phyloP scores from a whole-genome alignment of 2,797 vertebrate species.

The Atherinosoma microstoma region DNA sequence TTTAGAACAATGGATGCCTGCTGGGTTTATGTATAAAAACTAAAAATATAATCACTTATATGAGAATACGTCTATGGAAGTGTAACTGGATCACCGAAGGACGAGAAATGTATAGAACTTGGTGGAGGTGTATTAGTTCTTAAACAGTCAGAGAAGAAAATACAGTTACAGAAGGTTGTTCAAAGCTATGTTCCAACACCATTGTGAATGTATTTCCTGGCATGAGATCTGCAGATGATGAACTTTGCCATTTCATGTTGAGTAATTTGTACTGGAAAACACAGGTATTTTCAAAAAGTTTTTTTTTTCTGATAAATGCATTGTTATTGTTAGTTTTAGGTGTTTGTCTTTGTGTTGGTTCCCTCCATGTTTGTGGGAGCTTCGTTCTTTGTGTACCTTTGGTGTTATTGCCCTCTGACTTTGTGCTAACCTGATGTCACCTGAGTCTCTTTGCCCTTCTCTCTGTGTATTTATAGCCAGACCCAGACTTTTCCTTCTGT shows the following conservation, averaged over 20 bases:
- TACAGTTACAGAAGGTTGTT: neutral
- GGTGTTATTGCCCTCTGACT: too few species aligned
- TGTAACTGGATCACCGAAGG: neutral
- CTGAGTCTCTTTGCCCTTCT: neutral
- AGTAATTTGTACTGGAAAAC: neutral
- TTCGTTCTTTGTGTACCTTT: neutral
- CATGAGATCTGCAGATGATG: neutral
- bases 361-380: too few species aligned
- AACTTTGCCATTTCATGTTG: neutral
- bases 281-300: too few species aligned
- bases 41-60: neutral
- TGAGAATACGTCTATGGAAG: neutral
- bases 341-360: too few species aligned
- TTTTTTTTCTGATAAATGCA: too few species aligned
- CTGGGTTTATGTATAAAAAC: slow-evolving; percentile 5
- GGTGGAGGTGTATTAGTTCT: neutral
- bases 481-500: too few species aligned
- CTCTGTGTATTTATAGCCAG: neutral
- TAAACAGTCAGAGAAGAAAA: neutral
- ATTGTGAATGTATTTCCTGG: neutral
- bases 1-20: neutral
- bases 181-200: neutral
- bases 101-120: neutral
- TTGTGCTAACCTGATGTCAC: neutral
- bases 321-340: too few species aligned